Base-by-base conservation (phyloP, 92 coral and sea anemone genomes). In the Scolanthus callimorphus region DNA sequence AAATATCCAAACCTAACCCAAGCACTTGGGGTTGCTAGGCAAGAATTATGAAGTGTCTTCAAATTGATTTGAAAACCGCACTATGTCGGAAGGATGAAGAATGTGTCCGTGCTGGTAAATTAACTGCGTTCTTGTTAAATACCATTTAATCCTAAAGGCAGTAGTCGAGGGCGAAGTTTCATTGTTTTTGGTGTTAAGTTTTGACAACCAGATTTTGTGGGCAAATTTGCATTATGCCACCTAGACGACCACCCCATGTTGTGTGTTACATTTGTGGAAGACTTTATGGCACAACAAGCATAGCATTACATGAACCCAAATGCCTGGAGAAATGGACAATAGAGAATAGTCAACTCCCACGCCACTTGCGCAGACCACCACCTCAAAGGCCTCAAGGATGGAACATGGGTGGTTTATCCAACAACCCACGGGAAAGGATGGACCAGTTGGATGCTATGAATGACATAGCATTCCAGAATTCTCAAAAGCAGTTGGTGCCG, bases 241-340 rank as follows among this genome's bases (percentile, higher is more conserved):
- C 94, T 0, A 60, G 76, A 62, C 76, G 66, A 63, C 96, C 92
- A 0, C 71, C 85, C 1, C 97, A 90, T 48, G 88, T 85, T 8
- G 91, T 94, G 4, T 94, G 99, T 51, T 94, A 94, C 29, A 77
- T 94, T 29, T 94, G 99, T 51, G 99, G 99, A 12, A 90, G 99
- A 26, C 77, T 89, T 26, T 94, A 94, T 31, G 99, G 99, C 6
- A 94, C 99, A 11, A 69, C 90, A 13, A 90, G 97, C 13, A 77
- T 89, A 24, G 47, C 81, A 27, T 74, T 94, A 25, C 99, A 94
- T 43, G 84, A 80, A 19, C 99, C 97, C 2, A 90, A 94, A 68
- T 94, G 99, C 61, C 80, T 94, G 54, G 91, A 94, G 63, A 94
- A 94, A 71, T 94, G 99, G 99, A 73, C 81, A 64, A 70, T 81